Conservation (phyloP, 2,888 invertebrate species). For the Thecocarcelia acutangulata region DNA sequence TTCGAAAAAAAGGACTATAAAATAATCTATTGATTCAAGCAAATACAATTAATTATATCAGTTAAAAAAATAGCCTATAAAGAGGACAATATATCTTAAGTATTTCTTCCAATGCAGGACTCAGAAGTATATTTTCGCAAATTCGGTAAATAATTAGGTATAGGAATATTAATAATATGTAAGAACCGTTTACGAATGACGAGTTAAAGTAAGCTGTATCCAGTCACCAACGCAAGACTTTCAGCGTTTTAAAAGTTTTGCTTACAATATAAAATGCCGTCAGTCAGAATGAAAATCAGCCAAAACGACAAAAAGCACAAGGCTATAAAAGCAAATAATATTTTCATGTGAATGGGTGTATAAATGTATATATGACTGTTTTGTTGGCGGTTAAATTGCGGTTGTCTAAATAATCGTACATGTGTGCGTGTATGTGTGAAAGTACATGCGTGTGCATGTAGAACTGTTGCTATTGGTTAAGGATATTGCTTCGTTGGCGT, state of each 20-base stretch:
- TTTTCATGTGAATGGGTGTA: neutral
- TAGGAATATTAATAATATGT: slow-evolving; percentile 47
- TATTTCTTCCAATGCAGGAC: too few relatives aligned
- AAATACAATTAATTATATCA: too few relatives aligned
- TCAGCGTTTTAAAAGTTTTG: slow-evolving; percentile 52
- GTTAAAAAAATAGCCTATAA: too few relatives aligned
- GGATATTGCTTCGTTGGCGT: slow-evolving; percentile 19
- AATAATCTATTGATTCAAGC: too few relatives aligned
- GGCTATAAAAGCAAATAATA: slow-evolving; percentile 2
- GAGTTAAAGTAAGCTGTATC: slow-evolving; percentile 62
- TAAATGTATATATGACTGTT: slow-evolving; percentile 12
- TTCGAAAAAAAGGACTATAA: too few relatives aligned
- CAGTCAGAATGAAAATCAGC: neutral
- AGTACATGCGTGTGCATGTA: neutral
- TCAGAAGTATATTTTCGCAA: too few relatives aligned
- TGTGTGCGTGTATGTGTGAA: neutral
- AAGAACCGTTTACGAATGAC: slow-evolving; percentile 70
- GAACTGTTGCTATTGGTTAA: slow-evolving; percentile 25
- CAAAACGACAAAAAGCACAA: slow-evolving; percentile 23
- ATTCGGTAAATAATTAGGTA: neutral
- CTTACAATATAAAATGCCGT: slow-evolving; percentile 1
- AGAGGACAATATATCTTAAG: too few relatives aligned
- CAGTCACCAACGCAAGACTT: slow-evolving; percentile 64
- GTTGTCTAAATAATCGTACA: slow-evolving; percentile 36
- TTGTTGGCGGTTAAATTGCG: slow-evolving; percentile 57